Evolutionary conservation across 2,113 vertebrate genomes (phyloP).

Genomic region (Pelvicachromis taeniatus): DNA sequence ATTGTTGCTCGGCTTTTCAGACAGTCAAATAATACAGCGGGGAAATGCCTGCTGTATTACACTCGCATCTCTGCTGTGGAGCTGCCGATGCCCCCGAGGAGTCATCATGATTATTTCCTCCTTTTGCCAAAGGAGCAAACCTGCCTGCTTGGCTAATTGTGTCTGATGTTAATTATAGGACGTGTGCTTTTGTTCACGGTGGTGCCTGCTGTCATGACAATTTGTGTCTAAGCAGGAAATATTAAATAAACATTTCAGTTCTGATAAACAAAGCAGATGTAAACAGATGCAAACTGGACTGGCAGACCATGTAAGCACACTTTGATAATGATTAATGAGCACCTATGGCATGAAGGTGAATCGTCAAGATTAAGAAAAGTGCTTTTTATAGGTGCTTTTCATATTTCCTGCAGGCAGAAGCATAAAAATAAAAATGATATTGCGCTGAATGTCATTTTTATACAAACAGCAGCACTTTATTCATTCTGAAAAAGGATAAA

Average conservation of each 20-base stretch:
- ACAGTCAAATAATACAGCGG: constrained; percentile 7
- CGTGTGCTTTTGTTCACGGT: constrained; percentile 43
- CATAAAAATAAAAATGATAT: neutral
- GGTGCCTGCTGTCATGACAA: constrained; percentile 45
- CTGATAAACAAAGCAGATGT: constrained; percentile 11
- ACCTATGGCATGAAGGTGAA: neutral
- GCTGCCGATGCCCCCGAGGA: constrained; percentile 54
- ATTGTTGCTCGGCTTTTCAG: constrained; percentile 40
- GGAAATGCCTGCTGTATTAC: constrained; percentile 49
- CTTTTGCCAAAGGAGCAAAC: constrained; percentile 21
- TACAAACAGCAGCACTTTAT: neutral
- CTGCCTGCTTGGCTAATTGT: constrained; percentile 53
- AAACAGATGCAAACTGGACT: neutral
- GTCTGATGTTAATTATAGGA: constrained; percentile 59
- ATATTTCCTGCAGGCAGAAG: neutral
- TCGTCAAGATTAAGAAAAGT: neutral
- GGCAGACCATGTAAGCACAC: neutral
- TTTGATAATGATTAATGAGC: neutral
- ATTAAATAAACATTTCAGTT: constrained; percentile 39
- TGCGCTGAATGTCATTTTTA: neutral
- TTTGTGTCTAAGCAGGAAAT: constrained; percentile 60
- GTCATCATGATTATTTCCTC: constrained; percentile 46
- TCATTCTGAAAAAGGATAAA: neutral
- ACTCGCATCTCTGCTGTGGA: constrained; percentile 21
- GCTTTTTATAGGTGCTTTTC: neutral